Conservation (phyloP, 1,140 invertebrate species). For the Pissodes strobi region DNA sequence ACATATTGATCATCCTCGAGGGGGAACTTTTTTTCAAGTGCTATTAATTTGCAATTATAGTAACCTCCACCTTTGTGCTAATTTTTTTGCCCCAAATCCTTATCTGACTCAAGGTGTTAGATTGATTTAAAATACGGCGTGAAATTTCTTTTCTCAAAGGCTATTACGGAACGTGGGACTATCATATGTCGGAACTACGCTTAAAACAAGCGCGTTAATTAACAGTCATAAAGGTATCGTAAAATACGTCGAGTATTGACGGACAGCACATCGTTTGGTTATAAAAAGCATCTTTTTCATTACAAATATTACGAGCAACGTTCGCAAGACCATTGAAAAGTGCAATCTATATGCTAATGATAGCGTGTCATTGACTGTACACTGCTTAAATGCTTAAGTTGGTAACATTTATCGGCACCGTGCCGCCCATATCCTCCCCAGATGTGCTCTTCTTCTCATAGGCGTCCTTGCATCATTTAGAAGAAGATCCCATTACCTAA, state of each 20-base stretch:
- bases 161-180: slow-evolving; percentile 5
- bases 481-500: no score
- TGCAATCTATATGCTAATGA: slow-evolving; percentile 46
- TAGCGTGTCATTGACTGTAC: slow-evolving; percentile 34
- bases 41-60: no score
- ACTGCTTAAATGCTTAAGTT: slow-evolving; percentile 41
- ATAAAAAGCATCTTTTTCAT: slow-evolving; percentile 19
- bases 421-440: slow-evolving; percentile 12
- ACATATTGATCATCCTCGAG: no score
- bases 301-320: slow-evolving; percentile 26
- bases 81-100: no score
- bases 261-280: slow-evolving; percentile 15
- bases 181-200: slow-evolving; percentile 30
- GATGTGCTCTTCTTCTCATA: slow-evolving; percentile 3
- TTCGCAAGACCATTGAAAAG: slow-evolving; percentile 27
- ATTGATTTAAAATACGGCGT: slow-evolving; percentile 28
- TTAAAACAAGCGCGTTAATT: slow-evolving; percentile 40
- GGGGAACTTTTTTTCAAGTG: no score
- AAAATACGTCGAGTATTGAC: slow-evolving; percentile 31
- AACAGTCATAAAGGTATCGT: slow-evolving; percentile 41
- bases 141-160: slow-evolving; percentile 25
- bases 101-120: slow-evolving; percentile 15
- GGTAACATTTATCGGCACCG: slow-evolving; percentile 38
- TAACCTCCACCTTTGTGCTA: no score
- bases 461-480: no score